phyloP scores from a whole-genome alignment of 35 echinoderm and acorn worm genomes.

The Apostichopus parvimensis region DNA sequence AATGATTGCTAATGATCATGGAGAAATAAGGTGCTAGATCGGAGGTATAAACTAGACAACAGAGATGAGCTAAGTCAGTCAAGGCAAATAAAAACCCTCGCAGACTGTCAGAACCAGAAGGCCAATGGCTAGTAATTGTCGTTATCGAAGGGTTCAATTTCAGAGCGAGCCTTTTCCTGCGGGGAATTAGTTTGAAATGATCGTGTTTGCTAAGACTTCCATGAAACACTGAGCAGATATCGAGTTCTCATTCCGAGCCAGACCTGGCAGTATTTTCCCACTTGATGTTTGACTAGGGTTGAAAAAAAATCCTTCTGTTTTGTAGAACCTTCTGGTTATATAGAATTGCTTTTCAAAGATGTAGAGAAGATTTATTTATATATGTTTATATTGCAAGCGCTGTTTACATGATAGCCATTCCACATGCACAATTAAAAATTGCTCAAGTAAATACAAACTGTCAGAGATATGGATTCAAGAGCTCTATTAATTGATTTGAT shows the following conservation, averaged over 20 bases:
- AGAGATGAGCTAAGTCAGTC: not conserved
- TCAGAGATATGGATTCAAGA: too few relatives aligned
- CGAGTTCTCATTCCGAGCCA: not conserved
- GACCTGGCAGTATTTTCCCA: not conserved
- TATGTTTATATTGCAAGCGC: too few relatives aligned
- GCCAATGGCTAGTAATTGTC: not conserved
- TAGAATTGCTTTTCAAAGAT: too few relatives aligned
- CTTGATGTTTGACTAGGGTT: not conserved
- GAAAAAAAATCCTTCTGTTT: too few relatives aligned
- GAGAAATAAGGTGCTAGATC: not conserved
- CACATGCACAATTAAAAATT: too few relatives aligned
- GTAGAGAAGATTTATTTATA: too few relatives aligned
- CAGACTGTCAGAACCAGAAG: not conserved
- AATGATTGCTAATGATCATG: not conserved
- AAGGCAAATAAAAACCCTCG: not conserved
- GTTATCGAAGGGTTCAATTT: not conserved
- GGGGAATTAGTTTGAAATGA: constrained; percentile 1
- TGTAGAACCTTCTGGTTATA: too few relatives aligned
- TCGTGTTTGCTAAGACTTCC: not conserved
- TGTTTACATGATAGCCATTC: too few relatives aligned
- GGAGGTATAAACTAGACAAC: not conserved
- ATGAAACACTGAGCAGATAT: not conserved
- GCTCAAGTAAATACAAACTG: too few relatives aligned
- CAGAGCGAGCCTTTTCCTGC: not conserved
- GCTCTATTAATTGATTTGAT: too few relatives aligned